Percentiles rank a stretch among this genome's conserved stretches.
Conservation (phyloP, 2,797 vertebrate genomes). For the Agapornis canus region DNA sequence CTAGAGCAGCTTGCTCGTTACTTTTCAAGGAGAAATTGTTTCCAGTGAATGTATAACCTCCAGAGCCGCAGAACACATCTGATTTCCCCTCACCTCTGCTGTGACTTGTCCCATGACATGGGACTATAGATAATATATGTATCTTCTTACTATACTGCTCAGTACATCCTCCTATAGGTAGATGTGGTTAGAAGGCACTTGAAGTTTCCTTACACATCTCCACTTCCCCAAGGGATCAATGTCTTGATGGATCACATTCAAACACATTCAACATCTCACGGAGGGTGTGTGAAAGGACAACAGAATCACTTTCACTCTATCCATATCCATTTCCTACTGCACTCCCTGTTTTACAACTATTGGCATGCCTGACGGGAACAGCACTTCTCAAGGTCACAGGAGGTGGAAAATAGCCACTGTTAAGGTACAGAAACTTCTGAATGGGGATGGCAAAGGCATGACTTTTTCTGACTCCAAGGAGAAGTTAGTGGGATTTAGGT, state of each 20-base stretch:
- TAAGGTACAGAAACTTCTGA: constrained; percentile 15
- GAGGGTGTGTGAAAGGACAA: constrained; percentile 80
- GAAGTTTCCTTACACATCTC: constrained; percentile 68
- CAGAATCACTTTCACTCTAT: constrained; percentile 81
- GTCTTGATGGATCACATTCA: constrained; percentile 86
- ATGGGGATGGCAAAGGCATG: not conserved
- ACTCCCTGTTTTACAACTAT: constrained; percentile 76
- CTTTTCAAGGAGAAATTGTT: constrained; percentile 58
- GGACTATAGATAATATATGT: constrained; percentile 55
- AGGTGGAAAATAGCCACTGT: constrained; percentile 57
- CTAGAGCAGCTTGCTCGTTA: not conserved
- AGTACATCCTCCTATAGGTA: constrained; percentile 25
- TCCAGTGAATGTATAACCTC: constrained; percentile 21
- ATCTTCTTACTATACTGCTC: constrained; percentile 64
- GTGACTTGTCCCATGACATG: constrained; percentile 51
- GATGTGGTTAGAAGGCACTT: constrained; percentile 55
- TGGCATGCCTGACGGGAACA: constrained; percentile 71
- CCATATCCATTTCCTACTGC: constrained; percentile 81
- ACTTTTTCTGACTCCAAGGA: not conserved
- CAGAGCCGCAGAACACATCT: constrained; percentile 52
- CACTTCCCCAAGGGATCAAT: constrained; percentile 78
- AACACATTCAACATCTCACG: constrained; percentile 81
- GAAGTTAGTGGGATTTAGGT: not conserved
- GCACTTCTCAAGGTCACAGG: constrained; percentile 78
- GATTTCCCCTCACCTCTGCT: constrained; percentile 64